phyloP scores from a whole-genome alignment of 2,113 vertebrate species.

The Hippocampus guttulatus region DNA sequence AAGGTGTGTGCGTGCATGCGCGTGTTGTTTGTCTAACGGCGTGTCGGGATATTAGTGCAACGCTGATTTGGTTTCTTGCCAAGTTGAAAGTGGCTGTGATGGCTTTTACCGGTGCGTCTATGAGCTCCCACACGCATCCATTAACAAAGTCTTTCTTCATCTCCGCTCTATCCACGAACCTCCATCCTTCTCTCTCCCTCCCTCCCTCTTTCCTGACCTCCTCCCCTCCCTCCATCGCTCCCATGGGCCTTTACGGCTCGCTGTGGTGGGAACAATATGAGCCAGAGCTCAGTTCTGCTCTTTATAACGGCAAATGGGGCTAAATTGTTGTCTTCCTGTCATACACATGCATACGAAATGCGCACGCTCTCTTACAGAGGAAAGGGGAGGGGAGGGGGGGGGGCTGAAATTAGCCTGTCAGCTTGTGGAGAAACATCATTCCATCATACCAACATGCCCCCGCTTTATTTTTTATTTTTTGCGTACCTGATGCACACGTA shows the following conservation, averaged over 20 bases:
- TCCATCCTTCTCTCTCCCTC: slow-evolving; percentile 2
- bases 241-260: slow-evolving; percentile 17
- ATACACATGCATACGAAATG: slow-evolving; percentile 47
- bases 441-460: slow-evolving; percentile 70
- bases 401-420: slow-evolving; percentile 79
- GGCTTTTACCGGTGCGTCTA: slow-evolving; percentile 15
- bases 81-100: slow-evolving; percentile 23
- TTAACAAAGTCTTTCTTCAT: slow-evolving; percentile 3
- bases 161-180: not conserved
- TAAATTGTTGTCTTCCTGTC: slow-evolving; percentile 93
- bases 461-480: slow-evolving; percentile 18
- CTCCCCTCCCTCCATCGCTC: not conserved
- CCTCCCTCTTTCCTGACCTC: not conserved
- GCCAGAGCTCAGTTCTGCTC: slow-evolving; percentile 71
- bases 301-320: slow-evolving; percentile 86
- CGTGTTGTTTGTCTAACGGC: slow-evolving; percentile 35
- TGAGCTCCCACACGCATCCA: not conserved
- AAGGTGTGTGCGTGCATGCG: slow-evolving; percentile 36
- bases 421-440: slow-evolving; percentile 70
- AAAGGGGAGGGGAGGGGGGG: slow-evolving; percentile 39
- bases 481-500: slow-evolving; percentile 20
- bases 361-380: slow-evolving; percentile 25
- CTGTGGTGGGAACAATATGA: slow-evolving; percentile 48
- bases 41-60: not conserved
- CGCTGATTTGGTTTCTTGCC: slow-evolving; percentile 19